Conservation (phyloP, 2,888 invertebrate genomes). For the Eulithis testata region DNA sequence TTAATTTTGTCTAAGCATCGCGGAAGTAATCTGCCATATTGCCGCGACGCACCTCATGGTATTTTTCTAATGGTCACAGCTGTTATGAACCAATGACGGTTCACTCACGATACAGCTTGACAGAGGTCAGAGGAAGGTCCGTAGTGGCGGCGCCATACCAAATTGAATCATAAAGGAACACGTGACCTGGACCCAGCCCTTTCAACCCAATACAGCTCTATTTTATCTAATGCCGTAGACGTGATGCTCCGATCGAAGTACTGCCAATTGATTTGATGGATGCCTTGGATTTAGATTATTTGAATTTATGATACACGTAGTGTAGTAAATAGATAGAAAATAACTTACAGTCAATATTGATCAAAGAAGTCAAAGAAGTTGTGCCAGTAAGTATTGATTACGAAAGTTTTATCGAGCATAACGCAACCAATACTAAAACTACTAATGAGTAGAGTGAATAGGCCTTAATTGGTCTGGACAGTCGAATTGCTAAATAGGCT, state of each 20-base stretch:
- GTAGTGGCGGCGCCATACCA: slow-evolving; percentile 46
- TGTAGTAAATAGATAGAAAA: neutral
- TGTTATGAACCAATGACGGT: slow-evolving; percentile 35
- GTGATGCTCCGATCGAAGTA: slow-evolving; percentile 40
- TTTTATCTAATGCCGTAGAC: slow-evolving; percentile 45
- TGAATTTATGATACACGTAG: slow-evolving; percentile 18
- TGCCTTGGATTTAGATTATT: slow-evolving; percentile 18
- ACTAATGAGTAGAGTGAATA: neutral
- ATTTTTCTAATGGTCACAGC: slow-evolving; percentile 36
- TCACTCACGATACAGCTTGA: slow-evolving; percentile 28
- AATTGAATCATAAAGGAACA: slow-evolving; percentile 78
- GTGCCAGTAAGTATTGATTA: neutral
- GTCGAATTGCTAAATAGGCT: neutral
- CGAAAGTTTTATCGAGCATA: no score
- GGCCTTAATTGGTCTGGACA: neutral
- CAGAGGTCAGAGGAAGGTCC: slow-evolving; percentile 65
- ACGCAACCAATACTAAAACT: neutral
- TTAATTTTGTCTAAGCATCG: no score
- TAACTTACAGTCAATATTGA: neutral
- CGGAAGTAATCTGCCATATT: no score
- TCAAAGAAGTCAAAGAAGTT: neutral
- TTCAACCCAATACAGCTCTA: slow-evolving; percentile 42
- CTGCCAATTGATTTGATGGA: slow-evolving; percentile 34
- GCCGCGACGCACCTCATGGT: neutral
- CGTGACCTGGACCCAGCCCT: slow-evolving; percentile 52